phyloP scores from a whole-genome alignment of 2,797 vertebrate species.

The Cheracebus regulus region DNA sequence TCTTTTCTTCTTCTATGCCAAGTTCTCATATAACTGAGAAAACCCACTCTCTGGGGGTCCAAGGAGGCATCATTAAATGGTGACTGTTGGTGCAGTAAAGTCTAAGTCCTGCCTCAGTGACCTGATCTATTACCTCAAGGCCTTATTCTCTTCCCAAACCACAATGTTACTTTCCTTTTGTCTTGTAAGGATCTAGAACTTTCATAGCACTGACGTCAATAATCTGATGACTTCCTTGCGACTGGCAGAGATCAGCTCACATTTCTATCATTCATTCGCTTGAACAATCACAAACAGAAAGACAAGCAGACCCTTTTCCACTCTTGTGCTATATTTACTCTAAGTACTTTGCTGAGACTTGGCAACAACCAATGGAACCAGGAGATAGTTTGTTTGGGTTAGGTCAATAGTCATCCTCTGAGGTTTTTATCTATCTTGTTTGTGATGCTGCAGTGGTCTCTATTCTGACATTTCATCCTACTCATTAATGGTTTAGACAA shows the following conservation, averaged over 20 bases:
- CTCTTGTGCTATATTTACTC: slow-evolving; percentile 23
- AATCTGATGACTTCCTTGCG: background rate
- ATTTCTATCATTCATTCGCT: background rate
- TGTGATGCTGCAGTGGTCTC: background rate
- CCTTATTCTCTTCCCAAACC: background rate
- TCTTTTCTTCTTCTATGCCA: background rate
- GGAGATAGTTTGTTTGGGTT: slow-evolving; percentile 60
- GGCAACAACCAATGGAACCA: slow-evolving; percentile 44
- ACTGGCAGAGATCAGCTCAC: background rate
- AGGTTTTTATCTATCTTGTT: slow-evolving; percentile 29
- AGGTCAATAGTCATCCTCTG: background rate
- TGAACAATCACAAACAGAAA: slow-evolving; percentile 28
- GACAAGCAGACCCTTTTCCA: background rate
- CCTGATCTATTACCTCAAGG: background rate
- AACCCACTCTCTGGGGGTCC: background rate
- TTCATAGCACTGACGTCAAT: slow-evolving; percentile 35
- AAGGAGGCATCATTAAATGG: background rate
- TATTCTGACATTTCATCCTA: background rate
- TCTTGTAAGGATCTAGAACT: background rate
- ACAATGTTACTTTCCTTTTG: slow-evolving; percentile 4
- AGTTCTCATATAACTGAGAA: background rate
- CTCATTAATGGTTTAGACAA: background rate
- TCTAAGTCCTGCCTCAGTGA: background rate
- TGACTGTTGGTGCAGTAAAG: background rate
- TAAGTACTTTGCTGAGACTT: slow-evolving; percentile 33